These are phyloP conservation scores for Actias luna DNA, from an alignment of 2,888 invertebrate genomes.

Conservation along the genomic window DNA sequence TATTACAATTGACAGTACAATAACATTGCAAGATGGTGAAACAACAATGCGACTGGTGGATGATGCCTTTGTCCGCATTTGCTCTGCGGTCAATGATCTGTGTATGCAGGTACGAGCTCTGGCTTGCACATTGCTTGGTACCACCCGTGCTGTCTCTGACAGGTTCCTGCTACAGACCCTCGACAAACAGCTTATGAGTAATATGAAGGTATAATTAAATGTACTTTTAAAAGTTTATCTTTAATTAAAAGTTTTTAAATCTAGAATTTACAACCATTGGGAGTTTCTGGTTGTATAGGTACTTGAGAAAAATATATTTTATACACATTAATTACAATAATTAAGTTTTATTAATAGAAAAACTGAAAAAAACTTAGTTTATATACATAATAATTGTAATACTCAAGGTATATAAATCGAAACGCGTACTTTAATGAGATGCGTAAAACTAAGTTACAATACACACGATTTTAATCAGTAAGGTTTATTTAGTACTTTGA, in stretches of 20 bases:
- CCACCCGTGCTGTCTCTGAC: conserved; percentile 92
- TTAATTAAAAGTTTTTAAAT: not conserved
- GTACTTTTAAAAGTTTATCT: not conserved
- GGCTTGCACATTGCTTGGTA: conserved; percentile 92
- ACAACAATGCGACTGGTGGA: conserved; percentile 95
- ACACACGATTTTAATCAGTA: too few relatives aligned
- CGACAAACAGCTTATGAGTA: conserved; percentile 98
- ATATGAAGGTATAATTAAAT: conserved; percentile 86
- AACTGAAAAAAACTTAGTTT: too few relatives aligned
- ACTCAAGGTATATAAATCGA: too few relatives aligned
- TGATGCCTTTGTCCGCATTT: conserved; percentile 97
- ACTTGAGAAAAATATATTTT: too few relatives aligned
- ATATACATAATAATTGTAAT: too few relatives aligned
- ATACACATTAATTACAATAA: too few relatives aligned
- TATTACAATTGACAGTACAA: conserved; percentile 75
- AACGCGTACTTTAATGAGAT: too few relatives aligned
- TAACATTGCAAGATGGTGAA: conserved; percentile 86
- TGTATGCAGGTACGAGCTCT: conserved; percentile 93
- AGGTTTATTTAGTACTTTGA: too few relatives aligned
- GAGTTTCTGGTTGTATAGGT: too few relatives aligned
- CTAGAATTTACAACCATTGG: too few relatives aligned
- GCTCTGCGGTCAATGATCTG: conserved; percentile 95
- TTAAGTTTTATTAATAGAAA: too few relatives aligned
- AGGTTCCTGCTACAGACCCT: conserved; percentile 96
- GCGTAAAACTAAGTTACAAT: too few relatives aligned